phyloP scores from a whole-genome alignment of 2,888 invertebrate genomes.

The Rutpela maculata region DNA sequence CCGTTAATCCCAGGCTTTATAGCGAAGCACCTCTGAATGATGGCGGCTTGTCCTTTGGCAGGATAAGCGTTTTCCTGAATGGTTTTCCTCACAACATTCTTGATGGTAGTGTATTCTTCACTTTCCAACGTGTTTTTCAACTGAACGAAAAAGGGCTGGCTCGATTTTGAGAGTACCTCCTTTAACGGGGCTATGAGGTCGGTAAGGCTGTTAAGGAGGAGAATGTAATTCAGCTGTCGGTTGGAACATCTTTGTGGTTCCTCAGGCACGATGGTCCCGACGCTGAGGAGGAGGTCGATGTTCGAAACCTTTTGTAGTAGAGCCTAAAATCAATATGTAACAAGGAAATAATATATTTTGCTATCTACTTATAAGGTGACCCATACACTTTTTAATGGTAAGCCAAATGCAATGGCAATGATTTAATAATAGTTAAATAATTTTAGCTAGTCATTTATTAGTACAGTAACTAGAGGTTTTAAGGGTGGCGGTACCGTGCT shows the following conservation, averaged over 20 bases:
- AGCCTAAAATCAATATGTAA: conserved; percentile 72
- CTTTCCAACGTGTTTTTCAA: conserved; percentile 60
- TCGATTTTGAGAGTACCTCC: conserved; percentile 69
- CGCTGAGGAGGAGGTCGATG: conserved; percentile 85
- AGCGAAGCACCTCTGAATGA: conserved; percentile 84
- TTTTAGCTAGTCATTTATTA: too few species aligned
- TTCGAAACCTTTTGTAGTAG: conserved; percentile 82
- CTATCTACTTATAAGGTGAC: too few species aligned
- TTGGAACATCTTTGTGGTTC: conserved; percentile 78
- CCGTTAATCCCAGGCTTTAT: conserved; percentile 86
- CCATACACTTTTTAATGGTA: too few species aligned
- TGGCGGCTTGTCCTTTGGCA: conserved; percentile 76
- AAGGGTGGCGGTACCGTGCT: too few species aligned
- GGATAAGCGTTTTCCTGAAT: conserved; percentile 78
- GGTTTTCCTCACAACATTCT: conserved; percentile 52
- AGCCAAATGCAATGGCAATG: too few species aligned
- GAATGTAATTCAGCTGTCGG: conserved; percentile 85
- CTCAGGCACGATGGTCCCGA: conserved; percentile 76
- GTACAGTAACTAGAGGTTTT: too few species aligned
- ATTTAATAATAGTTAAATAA: too few species aligned
- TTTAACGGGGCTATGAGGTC: conserved; percentile 82
- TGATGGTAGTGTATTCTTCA: conserved; percentile 63
- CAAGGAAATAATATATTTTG: neutral
- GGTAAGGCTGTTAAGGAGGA: conserved; percentile 86
- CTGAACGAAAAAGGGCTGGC: conserved; percentile 64